Percentiles rank a stretch among this genome's conserved stretches.
phyloP scores from a whole-genome alignment of 2,888 invertebrate genomes.

The Tinea semifulvella region DNA sequence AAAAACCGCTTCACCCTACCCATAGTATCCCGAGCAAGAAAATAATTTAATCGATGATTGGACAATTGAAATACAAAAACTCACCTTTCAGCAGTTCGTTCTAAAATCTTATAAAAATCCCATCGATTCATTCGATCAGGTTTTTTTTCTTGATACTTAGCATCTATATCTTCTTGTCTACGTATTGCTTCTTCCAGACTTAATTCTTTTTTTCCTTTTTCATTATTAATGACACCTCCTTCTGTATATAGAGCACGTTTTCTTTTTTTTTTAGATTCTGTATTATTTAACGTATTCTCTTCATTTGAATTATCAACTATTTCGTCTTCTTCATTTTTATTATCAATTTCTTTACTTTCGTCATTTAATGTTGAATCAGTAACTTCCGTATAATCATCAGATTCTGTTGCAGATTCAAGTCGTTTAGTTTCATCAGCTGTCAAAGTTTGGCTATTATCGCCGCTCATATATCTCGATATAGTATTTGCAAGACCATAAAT shows the following conservation, averaged over 20 bases:
- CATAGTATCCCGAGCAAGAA: too few species aligned
- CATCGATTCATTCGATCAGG: constrained; percentile 32
- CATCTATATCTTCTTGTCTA: constrained; percentile 29
- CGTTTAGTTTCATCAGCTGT: neutral
- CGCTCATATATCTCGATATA: constrained; percentile 5
- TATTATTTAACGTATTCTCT: constrained; percentile 1
- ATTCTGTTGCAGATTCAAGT: constrained; percentile 1
- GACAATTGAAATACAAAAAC: too few species aligned
- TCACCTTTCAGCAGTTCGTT: constrained; percentile 46
- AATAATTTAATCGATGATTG: too few species aligned
- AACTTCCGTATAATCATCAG: neutral
- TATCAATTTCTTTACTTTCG: neutral
- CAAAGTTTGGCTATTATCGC: neutral
- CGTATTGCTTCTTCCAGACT: constrained; percentile 21
- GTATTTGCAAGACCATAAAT: constrained; percentile 13
- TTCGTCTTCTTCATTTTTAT: neutral
- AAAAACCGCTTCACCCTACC: too few species aligned
- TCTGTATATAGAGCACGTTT: constrained; percentile 12
- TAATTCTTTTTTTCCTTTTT: neutral
- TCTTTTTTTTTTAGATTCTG: neutral
- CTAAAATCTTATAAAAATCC: constrained; percentile 60
- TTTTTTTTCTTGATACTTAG: constrained; percentile 15
- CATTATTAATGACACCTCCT: constrained; percentile 10
- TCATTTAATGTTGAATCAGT: neutral
- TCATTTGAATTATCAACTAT: neutral